These are phyloP conservation scores for Hydrolagus colliei DNA, from an alignment of 2,797 vertebrate species.

Conservation along the genomic window DNA sequence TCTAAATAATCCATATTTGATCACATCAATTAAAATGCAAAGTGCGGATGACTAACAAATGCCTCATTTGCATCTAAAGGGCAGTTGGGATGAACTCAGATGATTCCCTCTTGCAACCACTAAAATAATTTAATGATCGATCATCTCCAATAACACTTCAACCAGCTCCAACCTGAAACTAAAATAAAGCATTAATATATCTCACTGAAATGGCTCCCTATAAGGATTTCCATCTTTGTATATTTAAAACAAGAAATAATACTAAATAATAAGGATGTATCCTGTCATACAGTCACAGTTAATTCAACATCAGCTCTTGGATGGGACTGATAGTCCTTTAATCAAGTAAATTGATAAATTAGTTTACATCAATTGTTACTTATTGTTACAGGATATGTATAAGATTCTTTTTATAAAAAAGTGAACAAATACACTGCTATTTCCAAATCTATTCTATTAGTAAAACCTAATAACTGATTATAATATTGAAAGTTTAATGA, in stretches of 20 bases:
- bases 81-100: neutral
- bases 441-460: neutral
- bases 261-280: neutral
- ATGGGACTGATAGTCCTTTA: neutral
- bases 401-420: neutral
- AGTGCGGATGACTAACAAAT: too few relatives aligned
- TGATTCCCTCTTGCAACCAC: neutral
- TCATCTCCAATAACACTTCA: neutral
- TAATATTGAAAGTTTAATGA: neutral
- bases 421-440: neutral
- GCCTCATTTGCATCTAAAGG: too few relatives aligned
- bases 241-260: neutral
- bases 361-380: too few relatives aligned
- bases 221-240: neutral
- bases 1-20: too few relatives aligned
- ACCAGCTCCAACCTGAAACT: neutral
- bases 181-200: neutral
- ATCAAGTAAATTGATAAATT: neutral
- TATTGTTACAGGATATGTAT: neutral
- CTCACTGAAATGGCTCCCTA: neutral
- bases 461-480: neutral
- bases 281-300: neutral
- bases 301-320: neutral
- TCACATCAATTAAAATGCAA: too few relatives aligned
- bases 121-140: neutral